Evolutionary conservation across 2,797 vertebrate species (phyloP).

Genomic region (Psittacula derbiana): DNA sequence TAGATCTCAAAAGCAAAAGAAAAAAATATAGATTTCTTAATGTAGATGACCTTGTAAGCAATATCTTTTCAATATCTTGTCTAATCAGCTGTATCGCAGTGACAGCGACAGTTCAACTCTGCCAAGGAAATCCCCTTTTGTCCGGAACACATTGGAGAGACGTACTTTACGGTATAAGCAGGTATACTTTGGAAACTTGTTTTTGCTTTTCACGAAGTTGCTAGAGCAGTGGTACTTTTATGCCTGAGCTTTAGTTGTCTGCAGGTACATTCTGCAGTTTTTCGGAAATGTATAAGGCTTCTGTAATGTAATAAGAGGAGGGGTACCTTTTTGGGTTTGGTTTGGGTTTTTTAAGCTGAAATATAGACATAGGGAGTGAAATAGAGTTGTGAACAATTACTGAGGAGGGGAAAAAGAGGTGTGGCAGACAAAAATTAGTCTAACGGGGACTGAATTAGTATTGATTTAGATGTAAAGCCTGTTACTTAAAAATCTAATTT

Average conservation of each 20-base stretch:
- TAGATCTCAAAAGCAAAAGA: background rate
- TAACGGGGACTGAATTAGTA: background rate
- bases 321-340: background rate
- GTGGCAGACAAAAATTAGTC: background rate
- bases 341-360: background rate
- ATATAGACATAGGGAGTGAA: background rate
- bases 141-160: constrained; percentile 95
- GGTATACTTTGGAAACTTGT: constrained; percentile 67
- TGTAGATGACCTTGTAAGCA: background rate
- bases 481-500: background rate
- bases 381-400: background rate
- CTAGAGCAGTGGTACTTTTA: background rate
- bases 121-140: constrained; percentile 93
- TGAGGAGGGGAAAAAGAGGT: background rate
- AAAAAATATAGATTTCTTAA: background rate
- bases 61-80: background rate
- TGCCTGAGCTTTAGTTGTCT: background rate
- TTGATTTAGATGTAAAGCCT: background rate
- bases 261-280: background rate
- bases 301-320: background rate
- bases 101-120: constrained; percentile 98
- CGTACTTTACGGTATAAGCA: constrained; percentile 93
- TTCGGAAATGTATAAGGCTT: background rate
- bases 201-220: background rate
- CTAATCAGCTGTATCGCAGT: constrained; percentile 90